Conservation (phyloP, 2,888 invertebrate species). For the Ophraella communa region DNA sequence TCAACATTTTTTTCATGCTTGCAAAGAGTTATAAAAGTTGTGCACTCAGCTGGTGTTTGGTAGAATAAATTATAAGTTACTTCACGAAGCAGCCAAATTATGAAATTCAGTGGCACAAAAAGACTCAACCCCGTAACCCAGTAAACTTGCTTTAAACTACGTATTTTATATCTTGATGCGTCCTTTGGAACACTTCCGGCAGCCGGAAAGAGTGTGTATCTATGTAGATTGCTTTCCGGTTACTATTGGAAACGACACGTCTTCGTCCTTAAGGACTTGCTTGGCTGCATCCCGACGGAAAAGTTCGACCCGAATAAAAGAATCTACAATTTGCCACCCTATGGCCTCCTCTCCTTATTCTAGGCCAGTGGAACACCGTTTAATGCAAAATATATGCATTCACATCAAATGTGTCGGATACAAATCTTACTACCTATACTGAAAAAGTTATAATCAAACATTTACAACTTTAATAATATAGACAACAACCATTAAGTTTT, state of each 20-base stretch:
- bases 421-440: too few relatives aligned
- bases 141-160: not conserved
- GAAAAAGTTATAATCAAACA: too few relatives aligned
- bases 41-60: not conserved
- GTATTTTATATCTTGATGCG: constrained; percentile 2
- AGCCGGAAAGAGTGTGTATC: constrained; percentile 20
- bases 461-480: too few relatives aligned
- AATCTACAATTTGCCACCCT: constrained; percentile 43
- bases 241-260: constrained; percentile 38
- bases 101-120: not conserved
- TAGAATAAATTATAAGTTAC: not conserved
- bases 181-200: constrained; percentile 14
- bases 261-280: constrained; percentile 33
- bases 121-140: not conserved
- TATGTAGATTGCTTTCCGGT: constrained; percentile 35
- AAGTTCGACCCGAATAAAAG: constrained; percentile 37
- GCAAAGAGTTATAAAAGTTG: too few relatives aligned
- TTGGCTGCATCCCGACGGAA: constrained; percentile 37
- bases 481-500: too few relatives aligned
- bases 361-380: not conserved
- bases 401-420: too few relatives aligned
- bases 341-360: constrained; percentile 7
- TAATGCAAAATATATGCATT: not conserved
- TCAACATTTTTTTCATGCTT: too few relatives aligned
- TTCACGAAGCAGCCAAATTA: not conserved